Percentiles rank a stretch among this genome's conserved stretches.
phyloP scores from a whole-genome alignment of 2,797 vertebrate genomes.

The Sebastes hopkinsi region DNA sequence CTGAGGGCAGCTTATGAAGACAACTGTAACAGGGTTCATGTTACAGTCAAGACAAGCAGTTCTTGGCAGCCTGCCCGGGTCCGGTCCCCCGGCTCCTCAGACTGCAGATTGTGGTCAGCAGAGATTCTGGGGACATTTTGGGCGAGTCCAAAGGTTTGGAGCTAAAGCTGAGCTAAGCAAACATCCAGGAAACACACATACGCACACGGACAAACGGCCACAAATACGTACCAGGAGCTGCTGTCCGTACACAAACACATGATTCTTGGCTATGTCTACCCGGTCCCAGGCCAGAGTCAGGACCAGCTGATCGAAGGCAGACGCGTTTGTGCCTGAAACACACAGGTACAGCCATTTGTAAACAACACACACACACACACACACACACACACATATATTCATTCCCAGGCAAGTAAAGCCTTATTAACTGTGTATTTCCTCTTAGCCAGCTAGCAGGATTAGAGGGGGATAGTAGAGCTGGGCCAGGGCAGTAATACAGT shows the following conservation, averaged over 20 bases:
- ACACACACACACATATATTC: not conserved
- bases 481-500: conserved; percentile 43
- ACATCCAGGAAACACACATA: conserved; percentile 20
- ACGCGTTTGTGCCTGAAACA: conserved; percentile 91
- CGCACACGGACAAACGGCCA: conserved; percentile 3
- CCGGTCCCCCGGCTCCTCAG: conserved; percentile 24
- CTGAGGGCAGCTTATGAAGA: conserved; percentile 39
- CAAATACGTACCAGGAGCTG: conserved; percentile 92
- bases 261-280: conserved; percentile 99
- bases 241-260: conserved; percentile 98
- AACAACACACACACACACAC: not conserved
- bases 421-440: conserved; percentile 39
- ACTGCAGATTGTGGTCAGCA: conserved; percentile 19
- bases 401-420: conserved; percentile 21
- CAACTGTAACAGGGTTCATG: conserved; percentile 44
- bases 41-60: conserved; percentile 63
- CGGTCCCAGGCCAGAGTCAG: conserved; percentile 98
- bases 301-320: conserved; percentile 97
- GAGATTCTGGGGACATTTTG: conserved; percentile 45
- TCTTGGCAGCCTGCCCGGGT: conserved; percentile 38
- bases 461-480: conserved; percentile 34
- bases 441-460: conserved; percentile 50
- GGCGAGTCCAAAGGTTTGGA: conserved; percentile 49
- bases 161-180: conserved; percentile 45
- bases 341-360: conserved; percentile 9